Evolutionary conservation across 2,888 invertebrate genomes (phyloP).

Genomic region (Drosophila infuscata): DNA sequence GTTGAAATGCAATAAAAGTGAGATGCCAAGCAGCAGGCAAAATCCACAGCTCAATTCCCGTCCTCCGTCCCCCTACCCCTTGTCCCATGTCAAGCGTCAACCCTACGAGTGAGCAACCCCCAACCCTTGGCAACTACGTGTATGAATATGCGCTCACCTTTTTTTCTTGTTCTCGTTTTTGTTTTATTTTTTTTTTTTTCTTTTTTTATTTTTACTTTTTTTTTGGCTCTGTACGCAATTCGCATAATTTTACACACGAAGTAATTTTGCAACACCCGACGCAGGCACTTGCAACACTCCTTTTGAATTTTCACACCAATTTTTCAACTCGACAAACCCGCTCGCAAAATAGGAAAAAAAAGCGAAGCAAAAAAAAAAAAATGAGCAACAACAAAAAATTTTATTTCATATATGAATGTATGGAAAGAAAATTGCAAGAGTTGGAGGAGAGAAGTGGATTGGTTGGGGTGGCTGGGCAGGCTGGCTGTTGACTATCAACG

Average conservation of each 20-base stretch:
- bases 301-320: conserved; percentile 84
- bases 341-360: conserved; percentile 46
- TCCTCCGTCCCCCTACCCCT: background rate
- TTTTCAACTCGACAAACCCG: conserved; percentile 82
- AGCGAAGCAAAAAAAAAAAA: conserved; percentile 25
- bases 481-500: conserved; percentile 66
- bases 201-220: conserved; percentile 25
- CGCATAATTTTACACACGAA: conserved; percentile 82
- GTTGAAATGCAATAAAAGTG: conserved; percentile 81
- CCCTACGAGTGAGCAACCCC: conserved; percentile 4
- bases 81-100: conserved; percentile 15
- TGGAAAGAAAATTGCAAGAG: conserved; percentile 24
- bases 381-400: conserved; percentile 61
- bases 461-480: background rate
- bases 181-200: conserved; percentile 6
- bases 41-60: conserved; percentile 9
- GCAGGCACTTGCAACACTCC: conserved; percentile 77
- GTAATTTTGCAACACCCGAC: conserved; percentile 79
- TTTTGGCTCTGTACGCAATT: conserved; percentile 71
- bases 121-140: conserved; percentile 48
- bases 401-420: conserved; percentile 43
- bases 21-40: conserved; percentile 63
- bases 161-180: conserved; percentile 20
- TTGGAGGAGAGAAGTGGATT: background rate
- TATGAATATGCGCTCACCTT: conserved; percentile 81